Base-by-base conservation (phyloP, 2,797 vertebrate genomes). In the Enteromius treurensis region DNA sequence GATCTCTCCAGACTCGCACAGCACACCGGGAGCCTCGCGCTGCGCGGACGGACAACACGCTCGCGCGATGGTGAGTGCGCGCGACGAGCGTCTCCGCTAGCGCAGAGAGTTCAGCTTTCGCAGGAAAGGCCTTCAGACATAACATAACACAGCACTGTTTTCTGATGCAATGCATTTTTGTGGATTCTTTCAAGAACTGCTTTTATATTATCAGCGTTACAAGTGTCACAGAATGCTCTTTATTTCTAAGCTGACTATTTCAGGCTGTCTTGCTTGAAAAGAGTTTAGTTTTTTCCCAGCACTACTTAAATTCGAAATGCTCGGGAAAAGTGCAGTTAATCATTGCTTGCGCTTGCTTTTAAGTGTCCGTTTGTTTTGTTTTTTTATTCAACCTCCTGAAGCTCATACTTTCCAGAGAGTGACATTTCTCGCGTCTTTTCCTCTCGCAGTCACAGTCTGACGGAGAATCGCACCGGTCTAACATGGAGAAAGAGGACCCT, bases 391-490 rank as follows among this genome's bases (percentile, higher is more conserved):
- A 40, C 10, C 26, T 32, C 55, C 71, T 58, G 17, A 77, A 49
- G 37, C 19, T 9, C 17, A 9, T 29, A 51, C 11, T 47, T 47
- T 68, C 19, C 21, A 40, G 13, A 26, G 58, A 21, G 47, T 53
- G 5, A 32, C 76, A 42, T 79, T 29, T 60, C 19, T 47, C 13
- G 42, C 26, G 15, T 8, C 79, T 45, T 9, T 21, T 76, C 67
- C n/a, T 82, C 19, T 26, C 37, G 68, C 92, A 98, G 97, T 97
- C 97, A 89, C 98, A 98, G 88, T 95, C 97, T 80, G 97, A 98
- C 91, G 95, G 95, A 86, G 97, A 98, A 85, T 95, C 96, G 81
- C 95, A 97, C 91, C 93, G 96, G 80, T 95, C 96, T 86, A 93
- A 93, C 88, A 94, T 97, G 95, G 96, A 97, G 91, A 96, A 95